Base-by-base conservation (phyloP, 1,140 invertebrate genomes). In the Drosophila aff. region DNA sequence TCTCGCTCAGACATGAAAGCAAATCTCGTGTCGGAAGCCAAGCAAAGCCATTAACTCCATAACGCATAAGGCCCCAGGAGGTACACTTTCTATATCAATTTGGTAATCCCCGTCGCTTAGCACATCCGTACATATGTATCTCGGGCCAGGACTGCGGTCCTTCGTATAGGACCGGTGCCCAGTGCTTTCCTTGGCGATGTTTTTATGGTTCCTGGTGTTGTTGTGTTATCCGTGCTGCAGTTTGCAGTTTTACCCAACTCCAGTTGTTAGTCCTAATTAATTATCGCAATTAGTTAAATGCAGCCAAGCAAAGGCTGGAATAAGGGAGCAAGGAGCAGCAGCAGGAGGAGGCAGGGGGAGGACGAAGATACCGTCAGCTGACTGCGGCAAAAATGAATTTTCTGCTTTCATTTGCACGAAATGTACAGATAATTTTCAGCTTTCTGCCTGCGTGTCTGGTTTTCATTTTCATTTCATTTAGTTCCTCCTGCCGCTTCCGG, bases 241-340 rank as follows among this genome's bases (percentile, higher is more conserved):
- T 74, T 55, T 60, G 49, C 50, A 62, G 43, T 61, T 77, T 66
- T 46, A 28, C 31, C 75, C 69, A 62, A 65, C 75, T 79, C 66
- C 41, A 65, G 82, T 86, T 85, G 82, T 85, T 85, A 86, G 82
- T 85, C 78, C 79, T 81, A 86, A 85, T 85, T 85, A 85, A 85
- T 85, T 85, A 85, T 86, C 72, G 79, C 76, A 85, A 85, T 85
- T 85, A 85, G 82, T 85, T 86, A 86, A 85, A 85, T 85, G 82
- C 82, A 81, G 75, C 74, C 75, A 68, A 79, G 81, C 57, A 74
- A 60, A 46, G 36, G 61, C 63, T 60, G 69, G 47, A 60, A 50
- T 38, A n/a, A 9, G 18, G 50, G 38, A 38, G 33, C 52, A 55
- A 16, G 46, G 15, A 16, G 21, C 46, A 33, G 28, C 15, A 13